Conservation (phyloP, 1,140 invertebrate species). For the Plutomurus gul region DNA sequence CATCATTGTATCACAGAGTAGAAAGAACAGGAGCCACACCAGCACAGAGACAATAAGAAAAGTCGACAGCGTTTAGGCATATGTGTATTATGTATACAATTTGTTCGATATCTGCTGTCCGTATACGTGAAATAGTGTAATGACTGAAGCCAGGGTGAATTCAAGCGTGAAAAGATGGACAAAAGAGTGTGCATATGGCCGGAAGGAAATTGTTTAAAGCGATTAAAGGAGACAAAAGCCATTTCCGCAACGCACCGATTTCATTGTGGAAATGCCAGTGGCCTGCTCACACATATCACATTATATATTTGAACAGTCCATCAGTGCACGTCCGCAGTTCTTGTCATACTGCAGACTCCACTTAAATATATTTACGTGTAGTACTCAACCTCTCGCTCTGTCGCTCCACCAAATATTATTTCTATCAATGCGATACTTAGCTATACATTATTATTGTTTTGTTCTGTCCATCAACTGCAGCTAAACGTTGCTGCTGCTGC, state of each 20-base stretch:
- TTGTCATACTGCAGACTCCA: not conserved
- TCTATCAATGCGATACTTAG: no score
- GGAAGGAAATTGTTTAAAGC: slow-evolving; percentile 55
- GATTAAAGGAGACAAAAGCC: slow-evolving; percentile 53
- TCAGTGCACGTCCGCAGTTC: not conserved
- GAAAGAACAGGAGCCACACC: no score
- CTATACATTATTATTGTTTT: no score
- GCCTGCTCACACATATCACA: not conserved
- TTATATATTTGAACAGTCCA: not conserved
- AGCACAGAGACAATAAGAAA: no score
- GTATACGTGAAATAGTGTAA: no score
- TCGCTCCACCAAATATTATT: no score
- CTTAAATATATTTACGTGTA: not conserved
- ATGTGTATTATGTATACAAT: no score
- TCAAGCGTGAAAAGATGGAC: slow-evolving; percentile 52
- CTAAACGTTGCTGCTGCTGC: no score
- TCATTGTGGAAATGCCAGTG: slow-evolving; percentile 26
- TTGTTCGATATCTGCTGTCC: no score
- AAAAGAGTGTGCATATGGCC: slow-evolving; percentile 53
- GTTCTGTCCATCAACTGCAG: no score
- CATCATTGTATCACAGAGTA: no score
- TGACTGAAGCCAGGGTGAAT: slow-evolving; percentile 44
- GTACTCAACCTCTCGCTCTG: not conserved
- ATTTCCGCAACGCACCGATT: slow-evolving; percentile 52
- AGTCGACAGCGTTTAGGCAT: no score